Percentiles rank a stretch among this genome's conserved stretches.
Evolutionary conservation across 2,797 vertebrate genomes (phyloP).

Genomic region (Selene dorsalis): DNA sequence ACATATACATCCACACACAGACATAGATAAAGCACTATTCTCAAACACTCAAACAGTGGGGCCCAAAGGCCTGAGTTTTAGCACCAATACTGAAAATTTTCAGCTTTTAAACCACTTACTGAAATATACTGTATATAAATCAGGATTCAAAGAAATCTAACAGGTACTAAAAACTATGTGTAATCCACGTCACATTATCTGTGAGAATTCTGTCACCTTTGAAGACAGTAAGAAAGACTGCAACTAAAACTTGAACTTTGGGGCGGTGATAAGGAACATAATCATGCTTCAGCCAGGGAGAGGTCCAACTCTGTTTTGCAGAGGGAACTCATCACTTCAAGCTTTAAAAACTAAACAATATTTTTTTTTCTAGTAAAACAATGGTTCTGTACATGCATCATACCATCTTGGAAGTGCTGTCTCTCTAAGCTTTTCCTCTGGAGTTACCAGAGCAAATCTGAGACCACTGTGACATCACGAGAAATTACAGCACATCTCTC

Average conservation of each 20-base stretch:
- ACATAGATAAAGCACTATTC: slow-evolving; percentile 47
- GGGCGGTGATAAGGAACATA: neutral
- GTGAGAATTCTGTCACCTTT: neutral
- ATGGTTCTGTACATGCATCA: slow-evolving; percentile 9
- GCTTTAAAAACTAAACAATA: no score
- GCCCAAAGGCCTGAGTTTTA: slow-evolving; percentile 55
- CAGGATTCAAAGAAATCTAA: neutral
- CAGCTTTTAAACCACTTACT: neutral
- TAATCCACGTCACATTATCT: neutral
- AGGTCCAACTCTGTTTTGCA: neutral
- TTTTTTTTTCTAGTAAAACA: no score
- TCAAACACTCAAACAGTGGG: slow-evolving; percentile 42
- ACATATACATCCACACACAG: slow-evolving; percentile 82
- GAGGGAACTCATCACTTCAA: neutral
- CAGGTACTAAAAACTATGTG: neutral
- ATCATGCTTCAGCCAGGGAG: neutral
- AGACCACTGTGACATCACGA: neutral
- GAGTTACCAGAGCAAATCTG: neutral
- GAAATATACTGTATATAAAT: neutral
- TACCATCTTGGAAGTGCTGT: neutral
- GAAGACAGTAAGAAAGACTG: neutral
- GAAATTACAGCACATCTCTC: neutral
- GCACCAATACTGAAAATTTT: neutral
- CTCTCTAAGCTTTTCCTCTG: slow-evolving; percentile 26
- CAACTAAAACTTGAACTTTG: slow-evolving; percentile 4